Base-by-base conservation (phyloP, 2,113 vertebrate genomes). In the Epinephelus lanceolatus region DNA sequence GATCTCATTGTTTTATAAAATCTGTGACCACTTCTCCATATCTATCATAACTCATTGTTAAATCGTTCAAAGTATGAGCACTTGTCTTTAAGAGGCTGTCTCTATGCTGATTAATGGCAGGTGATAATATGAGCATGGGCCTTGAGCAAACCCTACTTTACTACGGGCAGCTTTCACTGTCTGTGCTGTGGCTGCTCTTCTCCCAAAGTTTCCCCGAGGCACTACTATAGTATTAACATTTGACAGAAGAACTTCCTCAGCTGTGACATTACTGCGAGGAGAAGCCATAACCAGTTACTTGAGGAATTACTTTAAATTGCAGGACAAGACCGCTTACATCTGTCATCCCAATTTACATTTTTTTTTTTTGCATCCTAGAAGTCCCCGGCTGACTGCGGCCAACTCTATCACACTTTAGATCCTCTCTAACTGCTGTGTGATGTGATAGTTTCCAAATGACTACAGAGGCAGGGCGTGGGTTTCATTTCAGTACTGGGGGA, bases 401-500 rank as follows among this genome's bases (percentile, higher is more conserved):
- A 6, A 51, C 40, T 74, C 30, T 19, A 53, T 37, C 17, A 11
- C 18, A 45, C 3, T 49, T 33, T 9, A 30, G 17, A 59, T 59
- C 62, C 23, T 56, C 23, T 33, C 18, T 6, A 30, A 49, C 10
- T 33, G 33, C 27, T 52, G 27, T 51, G 60, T n/a, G 25, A 62
- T 68, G 9, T 55, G 12, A 76, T 45, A 15, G 19, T 63, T 47
- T 73, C 18, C 25, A 75, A 76, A 57, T 67, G n/a, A n/a, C 11
- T 15, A 57, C 52, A n/a, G 25, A 27, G 57, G 25, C 11, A 42
- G 10, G 40, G 10, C 10, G 8, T 42, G 0, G 40, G 42, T 45
- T 45, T 45, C 11, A 8, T 45, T 3, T 45, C 42, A 45, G 9
- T 12, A 45, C 9, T 45, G 40, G 40, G 40, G 40, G 40, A 42